phyloP scores from a whole-genome alignment of 2,797 vertebrate genomes.

The Phalanger gymnotis region DNA sequence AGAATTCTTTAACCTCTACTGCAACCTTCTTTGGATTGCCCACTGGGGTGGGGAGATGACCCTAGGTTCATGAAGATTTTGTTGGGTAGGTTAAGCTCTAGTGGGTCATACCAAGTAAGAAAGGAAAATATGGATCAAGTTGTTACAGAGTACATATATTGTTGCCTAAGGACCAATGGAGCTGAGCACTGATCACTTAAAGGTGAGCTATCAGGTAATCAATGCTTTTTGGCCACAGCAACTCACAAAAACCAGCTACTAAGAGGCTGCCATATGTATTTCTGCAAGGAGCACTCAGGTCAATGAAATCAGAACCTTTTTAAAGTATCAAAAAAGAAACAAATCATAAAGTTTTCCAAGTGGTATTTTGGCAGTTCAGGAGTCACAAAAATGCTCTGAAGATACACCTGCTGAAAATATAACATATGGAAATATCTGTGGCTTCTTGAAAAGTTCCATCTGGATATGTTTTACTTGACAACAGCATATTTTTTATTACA shows the following conservation, averaged over 20 bases:
- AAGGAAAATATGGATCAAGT: not conserved
- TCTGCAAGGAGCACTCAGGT: not conserved
- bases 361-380: slow-evolving; percentile 15
- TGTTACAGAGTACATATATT: not conserved
- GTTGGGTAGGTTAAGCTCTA: not conserved
- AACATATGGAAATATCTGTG: not conserved
- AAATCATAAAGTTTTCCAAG: not conserved
- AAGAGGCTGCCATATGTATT: not conserved
- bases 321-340: not conserved
- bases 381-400: slow-evolving; percentile 25
- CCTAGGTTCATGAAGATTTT: not conserved
- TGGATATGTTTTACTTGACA: not conserved
- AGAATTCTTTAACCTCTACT: not conserved
- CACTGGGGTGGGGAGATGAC: not conserved
- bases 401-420: not conserved
- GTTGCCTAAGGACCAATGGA: not conserved
- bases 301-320: not conserved
- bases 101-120: not conserved
- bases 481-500: not conserved
- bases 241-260: not conserved
- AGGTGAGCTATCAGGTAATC: not conserved
- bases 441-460: not conserved
- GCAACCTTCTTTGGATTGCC: not conserved
- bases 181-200: not conserved
- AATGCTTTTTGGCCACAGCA: not conserved